phyloP scores from a whole-genome alignment of 2,888 invertebrate genomes.

The Desoria tigrina region DNA sequence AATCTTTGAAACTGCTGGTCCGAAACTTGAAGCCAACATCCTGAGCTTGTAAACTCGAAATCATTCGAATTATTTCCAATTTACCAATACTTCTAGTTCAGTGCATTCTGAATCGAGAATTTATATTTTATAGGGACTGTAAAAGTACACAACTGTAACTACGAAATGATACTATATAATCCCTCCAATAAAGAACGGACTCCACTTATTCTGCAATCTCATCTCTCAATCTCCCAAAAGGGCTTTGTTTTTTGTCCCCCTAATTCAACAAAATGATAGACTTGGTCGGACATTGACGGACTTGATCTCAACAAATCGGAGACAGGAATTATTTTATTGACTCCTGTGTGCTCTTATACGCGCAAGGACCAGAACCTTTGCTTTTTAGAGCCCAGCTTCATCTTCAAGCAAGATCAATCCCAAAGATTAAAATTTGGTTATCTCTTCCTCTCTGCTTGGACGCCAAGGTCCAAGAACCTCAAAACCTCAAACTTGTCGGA shows the following conservation, averaged over 20 bases:
- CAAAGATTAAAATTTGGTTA: not conserved
- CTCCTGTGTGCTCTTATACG: not conserved
- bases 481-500: not conserved
- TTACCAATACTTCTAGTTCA: no score
- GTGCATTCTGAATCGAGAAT: no score
- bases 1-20: no score
- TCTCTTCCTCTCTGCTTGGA: no score
- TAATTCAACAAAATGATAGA: slow-evolving; percentile 13
- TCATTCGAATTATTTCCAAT: no score
- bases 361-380: not conserved
- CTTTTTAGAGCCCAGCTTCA: not conserved
- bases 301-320: slow-evolving; percentile 21
- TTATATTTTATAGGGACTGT: no score
- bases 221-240: slow-evolving; percentile 7
- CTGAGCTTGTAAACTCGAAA: no score
- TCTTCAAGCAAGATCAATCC: slow-evolving; percentile 4
- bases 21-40: no score
- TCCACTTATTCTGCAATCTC: slow-evolving; percentile 14
- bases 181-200: no score
- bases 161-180: no score
- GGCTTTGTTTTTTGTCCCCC: slow-evolving; percentile 15
- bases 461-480: no score
- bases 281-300: slow-evolving; percentile 22
- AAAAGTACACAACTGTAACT: no score
- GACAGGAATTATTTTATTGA: slow-evolving; percentile 15